Conservation (phyloP, 2,113 vertebrate species). For the Ia io region DNA sequence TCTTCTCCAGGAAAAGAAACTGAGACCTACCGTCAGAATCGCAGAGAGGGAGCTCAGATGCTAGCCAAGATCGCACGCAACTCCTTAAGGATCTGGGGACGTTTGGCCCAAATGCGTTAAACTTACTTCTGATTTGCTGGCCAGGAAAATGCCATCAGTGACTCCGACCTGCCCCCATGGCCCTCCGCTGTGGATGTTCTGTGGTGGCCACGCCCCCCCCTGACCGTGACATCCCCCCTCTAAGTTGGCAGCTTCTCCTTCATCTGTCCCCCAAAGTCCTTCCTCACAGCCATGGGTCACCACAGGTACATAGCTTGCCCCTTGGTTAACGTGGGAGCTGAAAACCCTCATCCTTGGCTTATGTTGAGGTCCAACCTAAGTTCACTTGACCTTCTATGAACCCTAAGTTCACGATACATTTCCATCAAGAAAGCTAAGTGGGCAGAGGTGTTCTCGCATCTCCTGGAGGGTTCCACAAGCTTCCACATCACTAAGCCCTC, state of each 20-base stretch:
- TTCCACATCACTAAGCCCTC: background rate
- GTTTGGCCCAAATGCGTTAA: background rate
- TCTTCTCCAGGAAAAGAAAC: background rate
- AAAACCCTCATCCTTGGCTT: background rate
- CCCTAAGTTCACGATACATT: background rate
- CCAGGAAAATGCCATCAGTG: background rate
- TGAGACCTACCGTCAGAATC: background rate
- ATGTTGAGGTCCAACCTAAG: background rate
- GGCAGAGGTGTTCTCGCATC: background rate
- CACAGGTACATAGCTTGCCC: background rate
- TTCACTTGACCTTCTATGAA: background rate
- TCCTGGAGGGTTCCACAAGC: background rate
- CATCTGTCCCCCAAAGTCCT: background rate
- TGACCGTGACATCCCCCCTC: background rate
- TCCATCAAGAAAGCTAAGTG: background rate
- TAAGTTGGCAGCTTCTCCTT: background rate
- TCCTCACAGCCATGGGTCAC: background rate
- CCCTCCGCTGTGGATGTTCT: background rate
- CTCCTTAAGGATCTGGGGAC: background rate
- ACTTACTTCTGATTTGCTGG: background rate
- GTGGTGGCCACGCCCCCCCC: too few species aligned
- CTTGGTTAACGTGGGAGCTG: background rate
- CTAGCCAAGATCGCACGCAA: background rate
- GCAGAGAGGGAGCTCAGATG: background rate
- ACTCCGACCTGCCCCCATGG: background rate